Evolutionary conservation across 2,113 vertebrate species (phyloP).

Genomic region (Otocyon megalotis): DNA sequence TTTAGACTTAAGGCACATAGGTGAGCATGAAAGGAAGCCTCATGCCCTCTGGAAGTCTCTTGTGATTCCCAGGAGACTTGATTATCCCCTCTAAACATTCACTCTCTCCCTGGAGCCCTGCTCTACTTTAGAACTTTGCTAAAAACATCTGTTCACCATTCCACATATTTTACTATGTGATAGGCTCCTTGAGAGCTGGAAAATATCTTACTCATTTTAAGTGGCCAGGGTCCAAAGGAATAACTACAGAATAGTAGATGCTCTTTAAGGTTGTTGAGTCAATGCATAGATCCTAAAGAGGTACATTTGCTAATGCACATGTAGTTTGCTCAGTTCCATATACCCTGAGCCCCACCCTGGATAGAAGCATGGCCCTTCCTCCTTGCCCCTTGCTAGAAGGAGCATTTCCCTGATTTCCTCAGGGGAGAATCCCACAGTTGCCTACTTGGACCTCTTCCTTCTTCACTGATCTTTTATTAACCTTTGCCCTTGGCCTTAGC

Average conservation of each 20-base stretch:
- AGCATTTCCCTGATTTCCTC: neutral
- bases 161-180: neutral
- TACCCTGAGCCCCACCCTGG: neutral
- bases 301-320: neutral
- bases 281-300: neutral
- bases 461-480: neutral
- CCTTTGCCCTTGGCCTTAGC: neutral
- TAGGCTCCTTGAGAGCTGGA: neutral
- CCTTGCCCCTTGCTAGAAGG: neutral
- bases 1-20: neutral
- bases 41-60: neutral
- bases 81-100: neutral
- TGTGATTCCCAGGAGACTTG: neutral
- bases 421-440: too few species aligned
- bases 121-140: neutral
- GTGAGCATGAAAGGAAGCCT: neutral
- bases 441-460: neutral
- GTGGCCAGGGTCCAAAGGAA: neutral
- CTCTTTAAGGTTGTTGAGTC: neutral
- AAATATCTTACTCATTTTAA: neutral
- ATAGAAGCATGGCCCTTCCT: neutral
- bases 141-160: neutral
- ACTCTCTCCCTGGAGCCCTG: neutral
- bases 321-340: neutral
- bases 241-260: neutral